Percentiles rank a stretch among this genome's conserved stretches.
Evolutionary conservation across 2,113 vertebrate genomes (phyloP).

Genomic region (Tonatia bakeri): DNA sequence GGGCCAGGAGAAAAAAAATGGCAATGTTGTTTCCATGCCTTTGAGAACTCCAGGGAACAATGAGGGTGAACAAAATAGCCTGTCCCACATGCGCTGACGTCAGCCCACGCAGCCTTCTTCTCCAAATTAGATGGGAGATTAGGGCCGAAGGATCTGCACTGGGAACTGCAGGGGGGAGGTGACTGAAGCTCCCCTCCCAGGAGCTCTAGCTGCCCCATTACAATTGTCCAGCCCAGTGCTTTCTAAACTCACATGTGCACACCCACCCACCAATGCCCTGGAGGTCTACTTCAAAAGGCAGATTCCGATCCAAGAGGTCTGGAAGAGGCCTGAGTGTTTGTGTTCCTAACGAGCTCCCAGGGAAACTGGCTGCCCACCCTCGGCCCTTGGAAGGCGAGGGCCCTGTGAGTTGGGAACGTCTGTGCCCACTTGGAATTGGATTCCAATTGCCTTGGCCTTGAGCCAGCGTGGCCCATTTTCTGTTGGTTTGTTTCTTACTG

Average conservation of each 20-base stretch:
- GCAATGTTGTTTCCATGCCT: neutral
- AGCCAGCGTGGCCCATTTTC: no score
- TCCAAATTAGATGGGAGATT: neutral
- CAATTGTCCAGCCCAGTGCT: accelerated
- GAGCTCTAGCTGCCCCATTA: neutral
- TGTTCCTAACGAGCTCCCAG: neutral
- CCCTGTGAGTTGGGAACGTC: neutral
- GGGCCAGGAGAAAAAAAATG: neutral
- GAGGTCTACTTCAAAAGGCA: neutral
- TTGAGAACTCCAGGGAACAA: neutral
- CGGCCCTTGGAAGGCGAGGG: neutral
- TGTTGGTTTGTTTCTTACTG: neutral
- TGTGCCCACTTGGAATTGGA: accelerated
- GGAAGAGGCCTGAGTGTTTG: neutral
- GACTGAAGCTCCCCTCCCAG: no score
- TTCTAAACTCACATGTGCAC: neutral
- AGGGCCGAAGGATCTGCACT: neutral
- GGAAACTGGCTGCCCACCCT: neutral
- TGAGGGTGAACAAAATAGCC: no score
- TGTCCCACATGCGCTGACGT: neutral
- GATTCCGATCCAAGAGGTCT: neutral
- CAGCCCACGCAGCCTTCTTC: neutral
- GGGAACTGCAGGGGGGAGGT: neutral
- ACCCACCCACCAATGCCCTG: accelerated
- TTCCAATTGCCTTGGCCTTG: neutral